Base-by-base conservation (phyloP, 2,797 vertebrate species). In the Rousettus madagascariensis region DNA sequence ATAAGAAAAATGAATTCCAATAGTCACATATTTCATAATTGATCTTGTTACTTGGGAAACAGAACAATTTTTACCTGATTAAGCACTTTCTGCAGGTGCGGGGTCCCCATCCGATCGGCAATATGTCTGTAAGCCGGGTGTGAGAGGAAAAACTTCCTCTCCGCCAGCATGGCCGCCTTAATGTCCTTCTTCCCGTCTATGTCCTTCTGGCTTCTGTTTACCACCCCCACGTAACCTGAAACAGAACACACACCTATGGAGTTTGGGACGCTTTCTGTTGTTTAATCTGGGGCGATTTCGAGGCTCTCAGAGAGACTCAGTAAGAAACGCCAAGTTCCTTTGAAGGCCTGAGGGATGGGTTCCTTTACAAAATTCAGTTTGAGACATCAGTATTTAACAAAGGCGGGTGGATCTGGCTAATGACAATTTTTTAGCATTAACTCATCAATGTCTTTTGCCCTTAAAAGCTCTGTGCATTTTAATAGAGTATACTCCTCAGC, bases 151-250 rank as follows among this genome's bases (percentile, higher is more conserved):
- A 99, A 99, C 38, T 97, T 98, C 96, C 98, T 98, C 97, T 99
- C 99, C 28, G 99, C 98, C 92, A 98, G 83, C 95, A 99, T 97
- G 53, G 99, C 99, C 1, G 98, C 98, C n/a, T 98, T 98, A 86
- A 99, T 98, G 96, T 99, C 98, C 96, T 99, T 99, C 96, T 98
- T 99, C 28, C 99, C 99, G 53, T 99, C 98, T 41, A 99, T 99
- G 98, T 99, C 99, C 97, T 99, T 99, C 98, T 99, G 99, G 97
- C 99, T 99, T 86, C 99, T 98, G 97, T 99, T 99, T 78, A 99
- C 99, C 88, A 99, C 98, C 46, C 99, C 99, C 61, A 99, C 98
- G 92, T 99, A 99, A 94, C 99, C 99, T 99, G 96, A 55, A 97
- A 97, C 2, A 69, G 59, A 91, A 96, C 55, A 92, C 69, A 92